Conservation (phyloP, 2,113 vertebrate genomes). For the Promerops cafer region DNA sequence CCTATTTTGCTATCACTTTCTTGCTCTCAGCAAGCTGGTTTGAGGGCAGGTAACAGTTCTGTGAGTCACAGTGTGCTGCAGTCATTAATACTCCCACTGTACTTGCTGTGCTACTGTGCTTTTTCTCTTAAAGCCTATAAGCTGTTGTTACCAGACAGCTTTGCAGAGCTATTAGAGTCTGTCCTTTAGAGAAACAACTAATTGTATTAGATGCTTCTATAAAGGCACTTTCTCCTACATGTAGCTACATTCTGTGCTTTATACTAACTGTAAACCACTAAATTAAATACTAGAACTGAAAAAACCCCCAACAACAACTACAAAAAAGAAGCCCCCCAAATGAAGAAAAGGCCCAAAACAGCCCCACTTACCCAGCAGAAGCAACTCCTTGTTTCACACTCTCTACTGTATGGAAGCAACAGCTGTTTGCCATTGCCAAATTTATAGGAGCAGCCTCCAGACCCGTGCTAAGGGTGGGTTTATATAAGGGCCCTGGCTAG, state of each 20-base stretch:
- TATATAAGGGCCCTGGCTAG: background rate
- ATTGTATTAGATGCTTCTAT: fast-evolving
- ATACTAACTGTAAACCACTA: fast-evolving
- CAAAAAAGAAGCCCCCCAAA: background rate
- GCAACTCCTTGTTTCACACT: background rate
- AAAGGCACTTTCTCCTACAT: fast-evolving
- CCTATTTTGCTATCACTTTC: background rate
- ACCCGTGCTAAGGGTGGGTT: background rate
- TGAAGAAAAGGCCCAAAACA: background rate
- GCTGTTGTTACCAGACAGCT: background rate
- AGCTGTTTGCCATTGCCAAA: conserved; percentile 6
- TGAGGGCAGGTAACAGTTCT: background rate
- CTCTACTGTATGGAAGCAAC: background rate
- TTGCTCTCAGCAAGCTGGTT: background rate
- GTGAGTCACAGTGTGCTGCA: background rate
- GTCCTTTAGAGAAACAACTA: background rate
- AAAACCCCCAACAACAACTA: too few relatives aligned
- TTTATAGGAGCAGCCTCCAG: background rate
- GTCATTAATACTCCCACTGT: background rate
- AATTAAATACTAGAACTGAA: background rate
- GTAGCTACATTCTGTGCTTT: fast-evolving
- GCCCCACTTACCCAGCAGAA: background rate
- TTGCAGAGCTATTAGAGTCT: background rate
- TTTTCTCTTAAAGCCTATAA: background rate
- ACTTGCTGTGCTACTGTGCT: background rate